These are phyloP conservation scores for Coluber constrictor DNA, from an alignment of 2,797 vertebrate genomes.

Conservation along the genomic window DNA sequence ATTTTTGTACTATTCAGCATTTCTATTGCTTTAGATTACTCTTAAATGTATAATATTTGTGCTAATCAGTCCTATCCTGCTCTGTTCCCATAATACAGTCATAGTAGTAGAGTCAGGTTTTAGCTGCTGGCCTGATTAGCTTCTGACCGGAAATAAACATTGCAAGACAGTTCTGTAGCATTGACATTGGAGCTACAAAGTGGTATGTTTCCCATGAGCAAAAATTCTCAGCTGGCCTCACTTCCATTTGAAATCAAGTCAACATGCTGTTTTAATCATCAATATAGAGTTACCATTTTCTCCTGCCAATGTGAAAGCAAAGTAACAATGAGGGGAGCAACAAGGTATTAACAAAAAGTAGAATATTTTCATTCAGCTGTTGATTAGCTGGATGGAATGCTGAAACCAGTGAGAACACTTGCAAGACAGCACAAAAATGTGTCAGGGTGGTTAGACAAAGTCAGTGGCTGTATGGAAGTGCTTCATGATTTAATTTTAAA, in stretches of 20 bases:
- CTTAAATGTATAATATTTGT: neutral
- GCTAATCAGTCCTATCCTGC: neutral
- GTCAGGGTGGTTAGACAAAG: neutral
- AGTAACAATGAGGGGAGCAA: neutral
- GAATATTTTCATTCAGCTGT: neutral
- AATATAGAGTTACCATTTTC: neutral
- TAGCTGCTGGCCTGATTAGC: neutral
- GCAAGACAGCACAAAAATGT: neutral
- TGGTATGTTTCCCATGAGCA: neutral
- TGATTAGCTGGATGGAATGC: neutral
- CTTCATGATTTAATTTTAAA: neutral
- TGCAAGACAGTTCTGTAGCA: neutral
- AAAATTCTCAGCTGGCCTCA: neutral
- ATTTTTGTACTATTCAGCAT: neutral
- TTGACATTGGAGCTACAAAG: neutral
- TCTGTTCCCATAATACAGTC: neutral
- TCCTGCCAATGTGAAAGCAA: neutral
- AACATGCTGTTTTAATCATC: neutral
- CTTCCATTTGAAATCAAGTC: neutral
- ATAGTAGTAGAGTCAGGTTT: neutral
- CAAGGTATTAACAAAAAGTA: neutral
- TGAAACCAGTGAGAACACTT: neutral
- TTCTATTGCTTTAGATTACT: neutral
- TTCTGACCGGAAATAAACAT: neutral
- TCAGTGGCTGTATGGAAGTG: neutral